phyloP scores from a whole-genome alignment of 2,888 invertebrate species.

The Celastrina argiolus region DNA sequence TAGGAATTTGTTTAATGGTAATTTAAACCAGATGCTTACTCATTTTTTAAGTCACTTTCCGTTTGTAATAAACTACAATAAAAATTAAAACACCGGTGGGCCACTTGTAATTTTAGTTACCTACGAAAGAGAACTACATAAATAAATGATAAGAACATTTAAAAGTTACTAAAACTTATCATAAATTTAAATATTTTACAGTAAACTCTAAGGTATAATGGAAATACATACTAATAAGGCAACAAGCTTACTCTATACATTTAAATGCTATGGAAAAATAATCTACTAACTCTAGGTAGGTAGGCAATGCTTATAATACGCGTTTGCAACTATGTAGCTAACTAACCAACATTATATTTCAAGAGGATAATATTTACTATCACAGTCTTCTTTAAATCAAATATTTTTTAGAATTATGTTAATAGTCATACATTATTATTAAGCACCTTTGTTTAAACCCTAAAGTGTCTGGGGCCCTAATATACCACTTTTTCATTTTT shows the following conservation, averaged over 20 bases:
- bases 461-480: too few relatives aligned
- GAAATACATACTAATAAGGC: neutral
- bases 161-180: neutral
- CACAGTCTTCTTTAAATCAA: neutral
- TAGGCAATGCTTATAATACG: neutral
- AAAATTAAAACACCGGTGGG: neutral
- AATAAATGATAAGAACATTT: neutral
- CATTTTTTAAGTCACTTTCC: neutral
- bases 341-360: neutral
- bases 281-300: neutral
- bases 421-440: too few relatives aligned
- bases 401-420: neutral
- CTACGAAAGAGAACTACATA: neutral
- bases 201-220: neutral
- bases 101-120: neutral
- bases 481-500: too few relatives aligned
- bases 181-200: neutral
- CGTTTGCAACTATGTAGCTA: neutral
- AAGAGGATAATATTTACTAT: neutral
- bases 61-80: neutral
- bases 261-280: neutral
- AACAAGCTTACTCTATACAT: neutral
- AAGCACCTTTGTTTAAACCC: too few relatives aligned
- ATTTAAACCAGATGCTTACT: neutral
- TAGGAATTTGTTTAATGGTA: neutral